Base-by-base conservation (phyloP, 2,113 vertebrate species). In the Poeciliopsis prolifica region DNA sequence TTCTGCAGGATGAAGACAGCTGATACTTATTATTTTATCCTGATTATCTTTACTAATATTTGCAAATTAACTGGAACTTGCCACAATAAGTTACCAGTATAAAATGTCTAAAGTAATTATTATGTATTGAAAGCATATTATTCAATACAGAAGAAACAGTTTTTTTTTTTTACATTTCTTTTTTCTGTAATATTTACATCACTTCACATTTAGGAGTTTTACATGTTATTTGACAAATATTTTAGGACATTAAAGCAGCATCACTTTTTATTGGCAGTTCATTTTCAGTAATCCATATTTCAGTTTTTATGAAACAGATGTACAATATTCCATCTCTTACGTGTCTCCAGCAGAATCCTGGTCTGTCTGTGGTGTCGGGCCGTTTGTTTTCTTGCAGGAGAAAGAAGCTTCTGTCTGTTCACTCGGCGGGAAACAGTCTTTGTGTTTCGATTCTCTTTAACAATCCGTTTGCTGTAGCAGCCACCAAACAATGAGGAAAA, bases 401-500 rank as follows among this genome's bases (percentile, higher is more conserved):
- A 58, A 58, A 58, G 51, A 58, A 58, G 51, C 51, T 51, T 48
- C 58, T 62, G 58, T 68, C 37, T 33, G 4, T 68, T 68, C 37
- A 0, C 30, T n/a, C 12, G 33, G 31, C 15, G 7, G 37, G 37
- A 40, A 61, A 28, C 12, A 35, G 2, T 66, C 83, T 85, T 85
- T 82, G 77, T 85, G 71, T 33, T 19, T 70, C 61, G 33, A 74
- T 58, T 44, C 64, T 79, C 72, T 83, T 85, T 85, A 83, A 70
- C 60, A 51, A 65, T 76, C 48, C 22, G 22, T 58, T 68, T 54
- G 83, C 83, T 83, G 80, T 68, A 75, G 65, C 71, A 22, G 64
- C 24, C 11, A 33, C 40, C 30, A 22, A 71, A 70, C 61, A 62
- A 58, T 58, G 75, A 72, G 78, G 61, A 79, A 73, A 58, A 69